Evolutionary conservation across 2,888 invertebrate genomes (phyloP).

Genomic region (Aphrophora alni): DNA sequence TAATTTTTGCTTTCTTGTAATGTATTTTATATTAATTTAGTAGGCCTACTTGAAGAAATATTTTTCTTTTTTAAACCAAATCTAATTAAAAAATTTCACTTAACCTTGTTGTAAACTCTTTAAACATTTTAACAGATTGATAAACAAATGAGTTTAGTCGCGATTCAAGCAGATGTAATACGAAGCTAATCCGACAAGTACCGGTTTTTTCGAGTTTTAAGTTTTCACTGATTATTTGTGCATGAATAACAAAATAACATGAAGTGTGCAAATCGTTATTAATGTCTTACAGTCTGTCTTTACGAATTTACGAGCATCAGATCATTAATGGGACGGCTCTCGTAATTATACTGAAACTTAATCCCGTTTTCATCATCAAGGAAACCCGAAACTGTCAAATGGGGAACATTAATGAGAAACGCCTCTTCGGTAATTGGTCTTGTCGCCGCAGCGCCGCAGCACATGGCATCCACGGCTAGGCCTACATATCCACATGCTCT

Average conservation of each 20-base stretch:
- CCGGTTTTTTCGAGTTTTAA: no score
- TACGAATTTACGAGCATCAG: neutral
- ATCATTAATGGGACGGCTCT: neutral
- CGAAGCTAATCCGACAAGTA: no score
- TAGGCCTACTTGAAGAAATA: no score
- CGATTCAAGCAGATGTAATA: no score
- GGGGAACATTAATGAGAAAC: neutral
- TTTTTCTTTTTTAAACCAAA: no score
- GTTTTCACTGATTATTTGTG: no score
- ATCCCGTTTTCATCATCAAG: conserved; percentile 9
- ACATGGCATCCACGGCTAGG: neutral
- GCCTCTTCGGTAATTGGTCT: neutral
- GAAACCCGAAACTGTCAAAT: conserved; percentile 6
- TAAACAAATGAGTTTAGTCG: no score
- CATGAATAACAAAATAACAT: neutral
- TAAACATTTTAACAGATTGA: no score
- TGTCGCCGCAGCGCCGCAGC: neutral
- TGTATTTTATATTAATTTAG: no score
- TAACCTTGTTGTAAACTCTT: no score
- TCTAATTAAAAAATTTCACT: no score
- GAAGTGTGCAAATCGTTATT: neutral
- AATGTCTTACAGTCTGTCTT: neutral
- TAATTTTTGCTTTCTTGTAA: no score
- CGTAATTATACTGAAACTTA: neutral
- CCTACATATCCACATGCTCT: neutral